Base-by-base conservation (phyloP, 2,797 vertebrate species). In the Enteromius argenteus region DNA sequence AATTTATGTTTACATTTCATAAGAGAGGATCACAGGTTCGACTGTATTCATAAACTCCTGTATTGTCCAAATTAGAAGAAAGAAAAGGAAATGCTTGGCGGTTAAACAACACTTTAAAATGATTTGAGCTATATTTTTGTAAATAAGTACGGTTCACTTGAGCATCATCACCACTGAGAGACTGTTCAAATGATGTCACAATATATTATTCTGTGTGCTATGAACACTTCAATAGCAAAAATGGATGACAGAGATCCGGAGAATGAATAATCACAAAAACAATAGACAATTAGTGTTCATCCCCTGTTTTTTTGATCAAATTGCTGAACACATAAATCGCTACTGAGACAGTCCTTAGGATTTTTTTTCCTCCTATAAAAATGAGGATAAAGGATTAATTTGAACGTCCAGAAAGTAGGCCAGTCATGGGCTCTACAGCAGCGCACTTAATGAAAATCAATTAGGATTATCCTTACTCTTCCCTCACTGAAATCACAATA, bases 401-500 rank as follows among this genome's bases (percentile, higher is more conserved):
- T 27, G 14, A 42, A 78, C 37, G 53, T 73, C 49, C 30, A 72
- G 42, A 81, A 86, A 66, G n/a, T 83, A 86, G 74, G 80, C 73
- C 73, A 86, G 39, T 79, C 56, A 56, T 86, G 82, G 37, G 44
- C 44, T 82, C 80, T 79, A 73, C 49, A 84, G 74, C 80, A 77
- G 77, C 73, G 76, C 80, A 79, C 68, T 85, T 89, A 89, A 89
- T 84, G 74, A 87, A 89, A 90, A 92, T 94, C 92, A 92, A 92
- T 92, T 91, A 91, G 91, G 91, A 86, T 89, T 80, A 89, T 88
- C 72, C 85, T 89, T 87, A 71, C 86, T 89, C 76, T 91, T 89
- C 89, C 90, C 91, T 93, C 91, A 92, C 91, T 93, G 90, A 91
- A 91, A 92, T 87, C 89, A 94, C 90, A 90, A 89, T 86, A 87